A percentile compares a stretch with the other conserved stretches of the same genome.
These are phyloP conservation scores for Dendroctonus ponderosae DNA, from an alignment of 1,140 invertebrate genomes.

Conservation along the genomic window DNA sequence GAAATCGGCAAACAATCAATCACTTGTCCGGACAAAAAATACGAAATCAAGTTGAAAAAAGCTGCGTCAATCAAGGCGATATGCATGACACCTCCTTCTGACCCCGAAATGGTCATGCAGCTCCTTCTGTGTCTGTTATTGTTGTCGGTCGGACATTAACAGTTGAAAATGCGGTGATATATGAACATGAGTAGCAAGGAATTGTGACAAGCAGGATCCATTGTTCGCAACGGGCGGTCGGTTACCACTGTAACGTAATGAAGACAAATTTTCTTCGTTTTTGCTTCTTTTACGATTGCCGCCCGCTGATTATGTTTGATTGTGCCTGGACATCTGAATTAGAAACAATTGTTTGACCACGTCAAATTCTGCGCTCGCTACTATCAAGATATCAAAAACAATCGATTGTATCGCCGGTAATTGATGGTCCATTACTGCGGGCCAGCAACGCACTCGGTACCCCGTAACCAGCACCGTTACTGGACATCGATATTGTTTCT, in stretches of 20 bases:
- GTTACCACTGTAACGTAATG: conserved; percentile 37
- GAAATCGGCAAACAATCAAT: neutral
- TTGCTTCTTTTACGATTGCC: conserved; percentile 23
- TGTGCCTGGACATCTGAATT: conserved; percentile 37
- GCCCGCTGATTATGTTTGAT: conserved; percentile 38
- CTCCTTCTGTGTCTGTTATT: neutral
- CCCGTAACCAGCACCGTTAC: neutral
- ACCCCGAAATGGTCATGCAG: conserved; percentile 9
- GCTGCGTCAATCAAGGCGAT: conserved; percentile 9
- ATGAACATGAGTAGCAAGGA: conserved; percentile 35
- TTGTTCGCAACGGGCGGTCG: conserved; percentile 42
- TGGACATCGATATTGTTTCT: neutral
- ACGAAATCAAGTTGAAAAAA: neutral
- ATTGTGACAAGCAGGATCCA: conserved; percentile 32
- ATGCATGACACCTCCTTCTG: conserved; percentile 17
- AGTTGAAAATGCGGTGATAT: conserved; percentile 25
- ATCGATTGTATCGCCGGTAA: conserved; percentile 25
- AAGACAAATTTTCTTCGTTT: conserved; percentile 43
- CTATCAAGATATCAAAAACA: conserved; percentile 31
- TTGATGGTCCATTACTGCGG: conserved; percentile 24
- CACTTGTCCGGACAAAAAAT: neutral
- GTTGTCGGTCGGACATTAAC: neutral
- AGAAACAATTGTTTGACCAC: conserved; percentile 37
- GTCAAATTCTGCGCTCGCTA: conserved; percentile 4
- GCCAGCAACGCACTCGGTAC: conserved; percentile 1